Percentiles rank a stretch among this genome's conserved stretches.
Evolutionary conservation across 2,113 vertebrate species (phyloP).

Genomic region (Menura novaehollandiae): DNA sequence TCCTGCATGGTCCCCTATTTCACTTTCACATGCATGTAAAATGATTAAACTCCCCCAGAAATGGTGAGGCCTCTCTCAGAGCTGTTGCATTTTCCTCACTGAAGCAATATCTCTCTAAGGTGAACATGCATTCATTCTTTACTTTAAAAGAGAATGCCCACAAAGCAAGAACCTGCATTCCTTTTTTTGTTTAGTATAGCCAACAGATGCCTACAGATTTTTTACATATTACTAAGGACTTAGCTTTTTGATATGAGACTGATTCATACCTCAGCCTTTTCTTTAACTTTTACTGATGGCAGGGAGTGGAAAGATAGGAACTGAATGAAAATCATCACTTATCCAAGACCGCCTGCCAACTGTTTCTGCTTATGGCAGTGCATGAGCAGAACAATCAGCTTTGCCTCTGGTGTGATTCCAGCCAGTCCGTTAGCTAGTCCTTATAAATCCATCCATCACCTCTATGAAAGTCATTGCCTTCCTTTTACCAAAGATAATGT

Average conservation of each 20-base stretch:
- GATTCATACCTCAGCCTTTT: neutral
- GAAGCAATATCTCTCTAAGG: neutral
- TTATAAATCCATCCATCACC: slow-evolving; percentile 67
- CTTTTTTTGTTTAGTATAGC: neutral
- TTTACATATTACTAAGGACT: neutral
- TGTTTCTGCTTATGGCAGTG: slow-evolving; percentile 1
- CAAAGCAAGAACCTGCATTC: neutral
- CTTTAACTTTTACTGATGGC: neutral
- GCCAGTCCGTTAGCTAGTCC: slow-evolving; percentile 33
- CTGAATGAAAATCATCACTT: slow-evolving; percentile 49
- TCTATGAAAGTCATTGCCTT: slow-evolving; percentile 59
- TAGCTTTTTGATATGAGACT: neutral
- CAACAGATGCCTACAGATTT: neutral
- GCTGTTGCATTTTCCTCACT: neutral
- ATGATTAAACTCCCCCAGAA: neutral
- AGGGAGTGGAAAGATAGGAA: neutral
- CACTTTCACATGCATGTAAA: neutral
- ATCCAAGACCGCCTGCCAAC: neutral
- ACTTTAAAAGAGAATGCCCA: neutral
- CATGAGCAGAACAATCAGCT: neutral
- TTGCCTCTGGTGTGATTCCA: slow-evolving; percentile 44
- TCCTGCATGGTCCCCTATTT: neutral
- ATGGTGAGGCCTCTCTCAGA: neutral
- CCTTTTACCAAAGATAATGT: slow-evolving; percentile 71
- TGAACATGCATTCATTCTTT: neutral